Conservation (phyloP, 2,888 invertebrate genomes). For the Chloroclystis v-ata region DNA sequence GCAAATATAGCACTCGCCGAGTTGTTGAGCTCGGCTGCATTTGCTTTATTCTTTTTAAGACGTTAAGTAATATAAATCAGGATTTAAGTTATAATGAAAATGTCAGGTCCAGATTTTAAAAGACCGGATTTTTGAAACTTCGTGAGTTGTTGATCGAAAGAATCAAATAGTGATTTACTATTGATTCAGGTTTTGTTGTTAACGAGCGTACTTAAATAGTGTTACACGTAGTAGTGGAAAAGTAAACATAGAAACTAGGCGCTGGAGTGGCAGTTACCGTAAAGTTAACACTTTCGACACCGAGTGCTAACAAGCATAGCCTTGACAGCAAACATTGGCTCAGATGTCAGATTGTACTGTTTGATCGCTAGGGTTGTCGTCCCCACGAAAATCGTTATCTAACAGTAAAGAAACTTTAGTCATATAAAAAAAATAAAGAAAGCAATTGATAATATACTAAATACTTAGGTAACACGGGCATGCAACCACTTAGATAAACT, state of each 20-base stretch:
- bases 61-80: slow-evolving; percentile 3
- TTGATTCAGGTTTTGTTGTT: not conserved
- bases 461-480: too few species aligned
- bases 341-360: slow-evolving; percentile 11
- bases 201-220: not conserved
- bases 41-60: slow-evolving; percentile 2
- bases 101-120: not conserved
- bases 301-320: slow-evolving; percentile 22
- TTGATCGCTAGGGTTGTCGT: slow-evolving; percentile 4
- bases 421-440: too few species aligned
- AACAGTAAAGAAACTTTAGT: too few species aligned
- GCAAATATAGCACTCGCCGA: slow-evolving; percentile 20
- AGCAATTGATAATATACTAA: too few species aligned
- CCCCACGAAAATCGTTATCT: too few species aligned
- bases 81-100: slow-evolving; percentile 6
- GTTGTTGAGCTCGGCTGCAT: slow-evolving; percentile 5
- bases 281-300: slow-evolving; percentile 17
- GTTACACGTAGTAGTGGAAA: not conserved
- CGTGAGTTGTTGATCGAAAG: too few species aligned
- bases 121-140: not conserved
- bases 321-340: slow-evolving; percentile 25
- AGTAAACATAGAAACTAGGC: slow-evolving; percentile 8
- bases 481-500: too few species aligned
- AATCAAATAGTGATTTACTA: too few species aligned
- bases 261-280: slow-evolving; percentile 7